These are phyloP conservation scores for Eristalis intricaria DNA, from an alignment of 2,888 invertebrate genomes.

Conservation along the genomic window DNA sequence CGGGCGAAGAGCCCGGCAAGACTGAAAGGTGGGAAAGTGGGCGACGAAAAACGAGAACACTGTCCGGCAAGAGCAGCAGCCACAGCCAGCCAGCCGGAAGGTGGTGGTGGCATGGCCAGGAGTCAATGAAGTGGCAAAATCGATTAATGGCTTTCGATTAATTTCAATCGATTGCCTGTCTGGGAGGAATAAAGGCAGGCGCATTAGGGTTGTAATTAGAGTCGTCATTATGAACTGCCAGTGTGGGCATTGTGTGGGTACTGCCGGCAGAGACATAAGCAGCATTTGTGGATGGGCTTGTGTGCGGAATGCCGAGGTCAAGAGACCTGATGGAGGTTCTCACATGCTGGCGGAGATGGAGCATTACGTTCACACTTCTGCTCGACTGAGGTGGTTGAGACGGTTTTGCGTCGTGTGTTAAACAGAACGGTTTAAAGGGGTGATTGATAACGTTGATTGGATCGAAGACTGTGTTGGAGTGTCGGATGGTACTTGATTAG, in stretches of 20 bases:
- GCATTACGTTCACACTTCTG: no score
- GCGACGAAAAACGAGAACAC: background rate
- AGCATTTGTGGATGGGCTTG: background rate
- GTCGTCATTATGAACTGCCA: slow-evolving; percentile 6
- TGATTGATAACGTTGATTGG: no score
- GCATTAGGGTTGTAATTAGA: slow-evolving; percentile 24
- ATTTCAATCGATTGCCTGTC: slow-evolving; percentile 56
- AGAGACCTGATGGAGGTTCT: background rate
- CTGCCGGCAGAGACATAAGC: background rate
- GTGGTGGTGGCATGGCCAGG: slow-evolving; percentile 30
- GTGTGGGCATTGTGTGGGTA: background rate
- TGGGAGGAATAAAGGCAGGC: slow-evolving; percentile 13
- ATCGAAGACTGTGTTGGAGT: no score
- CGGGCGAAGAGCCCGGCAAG: background rate
- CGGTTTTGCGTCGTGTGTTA: no score
- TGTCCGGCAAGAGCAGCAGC: background rate
- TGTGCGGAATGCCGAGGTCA: background rate
- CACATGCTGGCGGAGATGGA: no score
- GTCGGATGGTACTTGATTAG: no score
- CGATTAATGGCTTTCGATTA: slow-evolving; percentile 67
- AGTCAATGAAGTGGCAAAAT: slow-evolving; percentile 63
- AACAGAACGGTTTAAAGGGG: no score
- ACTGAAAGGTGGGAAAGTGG: slow-evolving; percentile 6
- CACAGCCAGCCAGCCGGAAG: background rate
- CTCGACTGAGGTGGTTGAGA: no score